A percentile compares a stretch with the other conserved stretches of the same genome.
phyloP scores from a whole-genome alignment of 2,888 invertebrate species.

The Zonitis immaculata region DNA sequence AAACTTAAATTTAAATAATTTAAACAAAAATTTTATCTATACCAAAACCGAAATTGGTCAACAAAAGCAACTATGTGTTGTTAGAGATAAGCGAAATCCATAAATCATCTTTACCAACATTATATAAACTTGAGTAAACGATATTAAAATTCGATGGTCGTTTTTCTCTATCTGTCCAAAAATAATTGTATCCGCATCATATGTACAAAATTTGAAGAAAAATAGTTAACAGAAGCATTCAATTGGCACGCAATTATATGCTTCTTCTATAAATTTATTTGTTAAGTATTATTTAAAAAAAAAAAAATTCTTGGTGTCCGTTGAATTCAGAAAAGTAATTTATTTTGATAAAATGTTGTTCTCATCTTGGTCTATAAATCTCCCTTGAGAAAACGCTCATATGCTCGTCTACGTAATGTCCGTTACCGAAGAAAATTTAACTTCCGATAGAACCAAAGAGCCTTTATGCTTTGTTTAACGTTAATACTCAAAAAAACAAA shows the following conservation, averaged over 20 bases:
- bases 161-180: neutral
- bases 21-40: neutral
- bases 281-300: conserved; percentile 10
- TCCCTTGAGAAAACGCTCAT: conserved; percentile 29
- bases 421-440: conserved; percentile 26
- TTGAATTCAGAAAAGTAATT: conserved; percentile 27
- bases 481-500: conserved; percentile 5
- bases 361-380: conserved; percentile 29
- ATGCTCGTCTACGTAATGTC: conserved; percentile 25
- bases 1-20: neutral
- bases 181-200: neutral
- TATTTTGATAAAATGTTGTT: conserved; percentile 31
- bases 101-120: neutral
- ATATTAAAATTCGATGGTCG: neutral
- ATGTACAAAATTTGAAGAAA: too few species aligned
- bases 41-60: neutral
- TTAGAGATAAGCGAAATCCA: neutral
- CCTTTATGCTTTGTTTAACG: conserved; percentile 15
- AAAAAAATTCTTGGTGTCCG: conserved; percentile 19
- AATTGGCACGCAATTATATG: conserved; percentile 11
- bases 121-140: neutral
- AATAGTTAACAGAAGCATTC: too few species aligned
- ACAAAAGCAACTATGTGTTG: neutral
- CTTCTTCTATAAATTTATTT: conserved; percentile 13
- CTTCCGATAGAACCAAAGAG: conserved; percentile 20